Evolutionary conservation across 2,888 invertebrate species (phyloP).

Genomic region (Blastobasis lacticolella): DNA sequence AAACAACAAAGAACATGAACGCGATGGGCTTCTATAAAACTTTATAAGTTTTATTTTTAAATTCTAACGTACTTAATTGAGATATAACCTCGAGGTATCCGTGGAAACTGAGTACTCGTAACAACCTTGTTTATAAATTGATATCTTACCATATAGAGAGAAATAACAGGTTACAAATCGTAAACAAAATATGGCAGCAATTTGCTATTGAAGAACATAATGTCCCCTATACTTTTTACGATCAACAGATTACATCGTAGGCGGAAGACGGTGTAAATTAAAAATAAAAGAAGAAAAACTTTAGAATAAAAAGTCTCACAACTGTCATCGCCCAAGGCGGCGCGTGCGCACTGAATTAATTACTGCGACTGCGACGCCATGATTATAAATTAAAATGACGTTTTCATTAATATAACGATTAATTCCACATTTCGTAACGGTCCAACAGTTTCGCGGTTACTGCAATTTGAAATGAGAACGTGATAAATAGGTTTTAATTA

Average conservation of each 20-base stretch:
- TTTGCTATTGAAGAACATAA: too few relatives aligned
- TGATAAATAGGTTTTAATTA: too few relatives aligned
- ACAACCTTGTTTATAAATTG: too few relatives aligned
- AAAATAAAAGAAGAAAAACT: not conserved
- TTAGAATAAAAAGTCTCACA: conserved; percentile 15
- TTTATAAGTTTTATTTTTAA: not conserved
- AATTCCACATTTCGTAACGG: conserved; percentile 25
- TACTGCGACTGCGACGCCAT: conserved; percentile 41
- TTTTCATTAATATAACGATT: conserved; percentile 40
- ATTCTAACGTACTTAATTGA: too few relatives aligned
- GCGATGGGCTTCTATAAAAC: conserved; percentile 2
- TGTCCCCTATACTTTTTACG: too few relatives aligned
- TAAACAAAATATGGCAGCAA: too few relatives aligned
- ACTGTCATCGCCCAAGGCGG: conserved; percentile 44
- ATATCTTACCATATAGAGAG: too few relatives aligned
- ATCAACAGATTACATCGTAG: conserved; percentile 1
- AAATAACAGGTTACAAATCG: too few relatives aligned
- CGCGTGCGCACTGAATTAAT: conserved; percentile 43
- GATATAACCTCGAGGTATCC: too few relatives aligned
- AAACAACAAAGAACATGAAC: conserved; percentile 5
- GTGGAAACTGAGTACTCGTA: too few relatives aligned
- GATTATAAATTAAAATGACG: conserved; percentile 51
- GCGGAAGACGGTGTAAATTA: not conserved
- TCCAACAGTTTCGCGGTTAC: not conserved
- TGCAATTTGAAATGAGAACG: not conserved